phyloP scores from a whole-genome alignment of 2,888 invertebrate genomes.

The Formica aserva region DNA sequence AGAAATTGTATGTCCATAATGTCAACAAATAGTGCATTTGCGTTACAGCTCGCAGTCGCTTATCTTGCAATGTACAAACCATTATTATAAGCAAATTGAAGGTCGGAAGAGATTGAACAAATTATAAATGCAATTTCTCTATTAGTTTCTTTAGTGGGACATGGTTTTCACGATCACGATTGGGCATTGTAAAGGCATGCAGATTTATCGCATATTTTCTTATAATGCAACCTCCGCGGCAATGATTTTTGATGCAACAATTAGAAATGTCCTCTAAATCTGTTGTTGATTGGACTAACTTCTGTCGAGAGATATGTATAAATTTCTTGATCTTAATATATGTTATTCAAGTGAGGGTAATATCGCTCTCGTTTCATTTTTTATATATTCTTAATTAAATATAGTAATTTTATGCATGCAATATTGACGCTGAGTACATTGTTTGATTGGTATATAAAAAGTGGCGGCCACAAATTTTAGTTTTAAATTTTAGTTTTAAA shows the following conservation, averaged over 20 bases:
- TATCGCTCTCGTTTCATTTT: too few species aligned
- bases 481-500: too few species aligned
- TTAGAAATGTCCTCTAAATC: neutral
- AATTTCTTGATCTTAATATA: neutral
- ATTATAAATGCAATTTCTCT: neutral
- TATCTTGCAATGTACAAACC: constrained; percentile 1
- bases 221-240: neutral
- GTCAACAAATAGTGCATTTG: neutral
- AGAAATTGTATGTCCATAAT: neutral
- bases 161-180: neutral
- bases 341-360: too few species aligned
- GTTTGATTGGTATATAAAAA: too few species aligned
- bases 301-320: neutral
- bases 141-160: neutral
- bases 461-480: too few species aligned
- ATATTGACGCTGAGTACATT: too few species aligned
- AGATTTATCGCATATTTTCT: neutral
- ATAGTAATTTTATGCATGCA: too few species aligned
- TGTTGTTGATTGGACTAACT: neutral
- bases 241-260: neutral
- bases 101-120: neutral
- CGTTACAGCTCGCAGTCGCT: neutral
- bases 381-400: too few species aligned
- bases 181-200: neutral
- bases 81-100: neutral